Base-by-base conservation (phyloP, 2,797 vertebrate genomes). In the Huso huso region DNA sequence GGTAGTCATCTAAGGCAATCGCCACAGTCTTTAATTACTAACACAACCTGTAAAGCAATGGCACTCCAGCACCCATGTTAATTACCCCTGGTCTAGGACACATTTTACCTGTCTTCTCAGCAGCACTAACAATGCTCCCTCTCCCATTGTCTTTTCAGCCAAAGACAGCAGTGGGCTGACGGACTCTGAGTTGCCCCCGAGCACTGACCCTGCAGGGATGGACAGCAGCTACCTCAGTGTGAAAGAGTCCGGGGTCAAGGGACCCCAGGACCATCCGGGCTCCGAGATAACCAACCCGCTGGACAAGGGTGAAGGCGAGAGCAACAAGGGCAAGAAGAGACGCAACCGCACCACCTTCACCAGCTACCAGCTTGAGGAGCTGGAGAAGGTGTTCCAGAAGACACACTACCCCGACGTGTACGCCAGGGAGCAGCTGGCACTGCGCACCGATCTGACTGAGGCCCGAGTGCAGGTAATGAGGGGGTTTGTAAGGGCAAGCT, bases 351-450 rank as follows among this genome's bases (percentile, higher is more conserved):
- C 97, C 37, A 99, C 97, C 72, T 99, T 99, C 83, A 99, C 96
- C 0, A 98, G 95, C 74, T 98, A 97, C 85, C 97, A 99, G 81
- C 84, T 99, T 78, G 96, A 99, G 71, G 97, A 99, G 81, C 88
- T 99, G 84, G 97, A 99, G 85, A 98, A 98, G 74, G 94, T 98
- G 80, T 99, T 99, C 84, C 95, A 98, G 86, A 99, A 98, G 88
- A 99, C 96, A 1, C 97, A 99, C 85, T 99, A 99, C 74, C 97
- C 97, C 0, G 97, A 99, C 0, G 97, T 99, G 66, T 98, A 98
- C 0, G 96, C 96, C 3, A 89, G 97, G 10, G 97, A 99, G 83
- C 96, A 99, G 85, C 90, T 99, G 73, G 97, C 97, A 59, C 94
- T 99, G 84, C 92, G 97, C 86, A 99, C 96, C 0, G 97, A 99